phyloP scores from a whole-genome alignment of 2,888 invertebrate genomes.

The Eupithecia insigniata region DNA sequence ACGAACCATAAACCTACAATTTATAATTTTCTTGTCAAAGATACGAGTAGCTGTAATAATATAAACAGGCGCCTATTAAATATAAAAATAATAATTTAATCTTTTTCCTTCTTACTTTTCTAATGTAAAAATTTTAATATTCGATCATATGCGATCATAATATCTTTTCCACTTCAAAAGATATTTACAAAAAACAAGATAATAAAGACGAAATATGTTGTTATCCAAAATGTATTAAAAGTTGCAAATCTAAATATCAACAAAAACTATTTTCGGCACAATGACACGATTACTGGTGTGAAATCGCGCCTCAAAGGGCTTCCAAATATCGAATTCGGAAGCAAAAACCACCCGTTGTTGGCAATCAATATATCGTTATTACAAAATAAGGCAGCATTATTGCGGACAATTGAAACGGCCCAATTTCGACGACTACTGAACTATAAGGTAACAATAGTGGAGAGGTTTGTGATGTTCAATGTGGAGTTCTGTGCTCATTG shows the following conservation, averaged over 20 bases:
- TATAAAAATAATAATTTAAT: too few species aligned
- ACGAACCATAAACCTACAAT: neutral
- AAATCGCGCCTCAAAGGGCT: constrained; percentile 57
- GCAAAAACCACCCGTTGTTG: constrained; percentile 51
- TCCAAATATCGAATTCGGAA: constrained; percentile 57
- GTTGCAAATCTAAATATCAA: constrained; percentile 25
- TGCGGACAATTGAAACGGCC: constrained; percentile 69
- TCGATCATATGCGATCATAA: constrained; percentile 12
- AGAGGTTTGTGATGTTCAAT: constrained; percentile 45
- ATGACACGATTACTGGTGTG: constrained; percentile 49
- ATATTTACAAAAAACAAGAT: constrained; percentile 16
- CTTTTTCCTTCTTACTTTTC: neutral
- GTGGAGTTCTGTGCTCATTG: constrained; percentile 62
- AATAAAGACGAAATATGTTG: constrained; percentile 25
- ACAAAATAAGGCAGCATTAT: constrained; percentile 58
- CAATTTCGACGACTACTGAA: constrained; percentile 67
- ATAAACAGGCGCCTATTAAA: too few species aligned
- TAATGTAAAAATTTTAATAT: neutral
- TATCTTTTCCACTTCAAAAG: constrained; percentile 3
- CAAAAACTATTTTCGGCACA: constrained; percentile 36
- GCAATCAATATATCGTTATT: constrained; percentile 59
- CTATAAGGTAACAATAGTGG: constrained; percentile 39
- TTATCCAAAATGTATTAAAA: constrained; percentile 27
- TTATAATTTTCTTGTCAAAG: too few species aligned
- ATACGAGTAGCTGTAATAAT: too few species aligned